Base-by-base conservation (phyloP, 2,888 invertebrate genomes). In the Pristionchus exspectatus region DNA sequence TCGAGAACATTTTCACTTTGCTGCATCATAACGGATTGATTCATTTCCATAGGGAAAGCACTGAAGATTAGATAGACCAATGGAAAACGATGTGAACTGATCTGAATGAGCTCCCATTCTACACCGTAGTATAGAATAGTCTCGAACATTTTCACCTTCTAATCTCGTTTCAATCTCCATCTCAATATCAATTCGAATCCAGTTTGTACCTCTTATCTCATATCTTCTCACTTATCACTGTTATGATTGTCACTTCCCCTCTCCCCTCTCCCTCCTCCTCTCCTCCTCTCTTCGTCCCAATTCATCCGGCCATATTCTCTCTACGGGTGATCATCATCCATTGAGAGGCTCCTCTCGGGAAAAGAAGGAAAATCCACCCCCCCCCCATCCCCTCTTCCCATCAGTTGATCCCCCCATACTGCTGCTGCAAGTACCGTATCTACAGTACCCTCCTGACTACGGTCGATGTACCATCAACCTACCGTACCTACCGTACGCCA, bases 381-480 rank as follows among this genome's bases (percentile, higher is more conserved):
- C 9, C 50, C 86, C 16, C 87, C 85, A n/a, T 56, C 24, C 30
- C 54, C 50, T 27, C 27, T 56, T 33, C 33, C 74, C n/a, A 83
- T 83, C 83, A 83, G 83, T 83, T 56, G 30, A 56, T 54, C n/a
- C n/a, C 84, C 81, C 38, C 38, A 33, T 44, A 21, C 33, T 56
- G n/a, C 56, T 50, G 33, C 84, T 59, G 30, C 84, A 56, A 85
- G 81, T 54, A 27, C 5, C 59, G 63, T 12, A 63, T 27, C 66
- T 44, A 69, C 69, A 59, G 63, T 63, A 87, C 44, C 66, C 38
- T n/a, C 30, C 14, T 10, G 59, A 16, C 21, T 85, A 85, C 84
- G 50, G 84, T 85, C 59, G 56, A 85, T 85, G 84, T 85, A 59
- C 84, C 84, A 85, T 24, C 84, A n/a, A 2, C 84, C 84, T 56